Percentiles rank a stretch among this genome's conserved stretches.
These are phyloP conservation scores for Folsomia manolachei DNA, from an alignment of 2,888 invertebrate species.

Conservation along the genomic window DNA sequence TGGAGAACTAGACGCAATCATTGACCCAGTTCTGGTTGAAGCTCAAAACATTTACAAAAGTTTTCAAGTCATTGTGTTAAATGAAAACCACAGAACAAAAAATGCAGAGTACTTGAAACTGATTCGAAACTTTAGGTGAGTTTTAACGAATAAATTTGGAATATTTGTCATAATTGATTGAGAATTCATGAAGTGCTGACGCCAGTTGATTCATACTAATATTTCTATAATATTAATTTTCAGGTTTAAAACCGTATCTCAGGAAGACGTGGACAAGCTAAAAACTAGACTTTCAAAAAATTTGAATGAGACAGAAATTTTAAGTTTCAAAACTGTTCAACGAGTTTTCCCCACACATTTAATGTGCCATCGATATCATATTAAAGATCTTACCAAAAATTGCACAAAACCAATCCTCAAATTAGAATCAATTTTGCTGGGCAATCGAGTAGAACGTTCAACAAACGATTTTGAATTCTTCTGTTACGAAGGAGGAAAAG, in stretches of 20 bases:
- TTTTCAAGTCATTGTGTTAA: neutral
- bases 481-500: neutral
- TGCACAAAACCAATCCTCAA: neutral
- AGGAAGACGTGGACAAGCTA: neutral
- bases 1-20: neutral
- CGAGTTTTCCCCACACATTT: neutral
- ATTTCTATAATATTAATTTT: neutral
- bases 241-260: neutral
- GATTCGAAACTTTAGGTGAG: neutral
- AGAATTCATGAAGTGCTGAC: neutral
- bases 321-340: neutral
- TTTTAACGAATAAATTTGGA: neutral
- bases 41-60: neutral
- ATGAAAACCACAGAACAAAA: neutral
- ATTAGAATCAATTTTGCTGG: neutral
- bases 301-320: neutral
- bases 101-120: neutral
- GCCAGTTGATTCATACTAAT: neutral
- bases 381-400: neutral
- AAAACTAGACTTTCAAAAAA: neutral
- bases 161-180: neutral
- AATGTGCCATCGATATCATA: neutral
- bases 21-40: neutral
- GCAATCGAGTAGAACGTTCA: neutral
- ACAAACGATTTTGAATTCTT: neutral